Conservation (phyloP, 2,797 vertebrate species). For the Acrocephalus scirpaceus region DNA sequence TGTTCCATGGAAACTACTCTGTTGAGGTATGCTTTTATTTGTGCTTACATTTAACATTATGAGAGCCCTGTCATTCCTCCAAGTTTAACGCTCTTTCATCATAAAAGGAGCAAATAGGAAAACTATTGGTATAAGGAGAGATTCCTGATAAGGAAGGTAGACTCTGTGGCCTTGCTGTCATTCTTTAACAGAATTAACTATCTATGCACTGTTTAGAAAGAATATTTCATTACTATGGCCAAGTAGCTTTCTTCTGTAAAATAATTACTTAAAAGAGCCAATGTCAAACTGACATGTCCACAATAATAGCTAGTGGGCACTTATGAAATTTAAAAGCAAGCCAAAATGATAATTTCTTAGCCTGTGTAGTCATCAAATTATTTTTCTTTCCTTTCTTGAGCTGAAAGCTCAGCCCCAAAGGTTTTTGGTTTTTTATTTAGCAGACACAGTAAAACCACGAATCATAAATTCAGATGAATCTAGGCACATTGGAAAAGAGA, state of each 20-base stretch:
- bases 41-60: neutral
- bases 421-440: neutral
- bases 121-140: neutral
- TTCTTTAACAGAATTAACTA: neutral
- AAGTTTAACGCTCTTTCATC: neutral
- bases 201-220: neutral
- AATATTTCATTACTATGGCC: neutral
- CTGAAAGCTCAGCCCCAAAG: neutral
- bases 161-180: neutral
- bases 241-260: neutral
- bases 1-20: neutral
- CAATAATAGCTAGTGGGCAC: neutral
- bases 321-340: neutral
- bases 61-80: neutral
- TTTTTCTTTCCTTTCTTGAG: neutral
- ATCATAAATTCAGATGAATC: neutral
- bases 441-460: neutral
- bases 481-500: neutral
- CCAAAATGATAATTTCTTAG: neutral
- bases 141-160: neutral
- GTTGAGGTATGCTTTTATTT: slow-evolving; percentile 21
- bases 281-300: neutral
- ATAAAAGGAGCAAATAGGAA: neutral
- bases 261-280: neutral
- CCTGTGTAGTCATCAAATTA: neutral